Evolutionary conservation across 2,797 vertebrate species (phyloP).

Genomic region (Myotis vivesi): DNA sequence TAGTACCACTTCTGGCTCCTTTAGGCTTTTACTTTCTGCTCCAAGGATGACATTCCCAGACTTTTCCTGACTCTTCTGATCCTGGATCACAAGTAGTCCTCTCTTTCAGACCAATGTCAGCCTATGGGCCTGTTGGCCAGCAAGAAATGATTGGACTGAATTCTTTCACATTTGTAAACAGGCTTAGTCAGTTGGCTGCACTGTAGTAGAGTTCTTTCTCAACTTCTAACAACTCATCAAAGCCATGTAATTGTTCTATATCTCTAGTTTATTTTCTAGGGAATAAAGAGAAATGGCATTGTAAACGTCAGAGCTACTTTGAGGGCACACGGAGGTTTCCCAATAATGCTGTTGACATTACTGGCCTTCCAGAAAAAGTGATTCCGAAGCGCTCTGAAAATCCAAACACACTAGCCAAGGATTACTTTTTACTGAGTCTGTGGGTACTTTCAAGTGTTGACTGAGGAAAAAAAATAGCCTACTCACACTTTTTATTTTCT

Average conservation of each 20-base stretch:
- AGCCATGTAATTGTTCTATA: constrained; percentile 35
- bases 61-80: constrained; percentile 30
- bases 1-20: background rate
- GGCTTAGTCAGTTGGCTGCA: constrained; percentile 1
- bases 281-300: background rate
- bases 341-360: background rate
- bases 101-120: background rate
- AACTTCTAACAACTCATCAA: constrained; percentile 35
- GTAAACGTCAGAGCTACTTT: constrained; percentile 37
- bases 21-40: constrained; percentile 22
- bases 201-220: constrained; percentile 32
- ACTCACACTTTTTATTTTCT: constrained; percentile 20
- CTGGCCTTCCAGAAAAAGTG: constrained; percentile 32
- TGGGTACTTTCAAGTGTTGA: constrained; percentile 18
- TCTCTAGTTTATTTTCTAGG: background rate
- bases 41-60: background rate
- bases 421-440: constrained; percentile 31
- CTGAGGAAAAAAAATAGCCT: constrained; percentile 20
- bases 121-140: background rate
- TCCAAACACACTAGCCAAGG: background rate
- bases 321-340: background rate
- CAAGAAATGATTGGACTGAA: constrained; percentile 20
- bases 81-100: background rate
- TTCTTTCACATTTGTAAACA: constrained; percentile 34
- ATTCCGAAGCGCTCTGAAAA: constrained; percentile 22